Evolutionary conservation across 2,113 vertebrate genomes (phyloP).

Genomic region (Sigmodon hispidus): DNA sequence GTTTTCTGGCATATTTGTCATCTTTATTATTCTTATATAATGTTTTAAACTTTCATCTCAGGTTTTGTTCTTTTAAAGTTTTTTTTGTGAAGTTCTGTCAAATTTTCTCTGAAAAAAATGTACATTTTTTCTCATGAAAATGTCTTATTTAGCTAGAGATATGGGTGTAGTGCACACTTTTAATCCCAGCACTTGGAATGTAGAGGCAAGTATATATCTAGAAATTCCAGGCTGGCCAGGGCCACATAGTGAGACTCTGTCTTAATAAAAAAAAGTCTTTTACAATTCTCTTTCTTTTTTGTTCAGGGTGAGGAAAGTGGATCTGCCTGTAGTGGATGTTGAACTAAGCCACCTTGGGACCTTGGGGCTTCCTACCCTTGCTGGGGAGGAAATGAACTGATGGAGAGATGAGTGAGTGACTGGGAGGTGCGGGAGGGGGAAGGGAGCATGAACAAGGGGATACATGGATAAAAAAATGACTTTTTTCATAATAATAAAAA

Average conservation of each 20-base stretch:
- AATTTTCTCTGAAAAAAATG: not conserved
- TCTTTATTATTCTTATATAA: not conserved
- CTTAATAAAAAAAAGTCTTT: not conserved
- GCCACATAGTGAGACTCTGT: not conserved
- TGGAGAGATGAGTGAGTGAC: no score
- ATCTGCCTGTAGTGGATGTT: no score
- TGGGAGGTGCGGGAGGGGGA: no score
- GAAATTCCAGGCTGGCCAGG: not conserved
- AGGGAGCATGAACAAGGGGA: no score
- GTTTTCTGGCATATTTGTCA: not conserved
- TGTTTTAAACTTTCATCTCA: not conserved
- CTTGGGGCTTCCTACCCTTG: no score
- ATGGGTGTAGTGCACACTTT: not conserved
- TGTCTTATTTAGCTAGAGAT: not conserved
- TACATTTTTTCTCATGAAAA: not conserved
- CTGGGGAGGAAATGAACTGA: no score
- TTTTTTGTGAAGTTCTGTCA: not conserved
- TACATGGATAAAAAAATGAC: no score
- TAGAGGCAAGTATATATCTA: not conserved
- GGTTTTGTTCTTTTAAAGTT: not conserved
- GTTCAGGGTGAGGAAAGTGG: no score
- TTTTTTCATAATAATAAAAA: no score
- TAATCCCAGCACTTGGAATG: not conserved
- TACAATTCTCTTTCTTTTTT: not conserved
- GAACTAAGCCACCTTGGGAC: no score